Base-by-base conservation (phyloP, 2,113 vertebrate genomes). In the Upupa epops region DNA sequence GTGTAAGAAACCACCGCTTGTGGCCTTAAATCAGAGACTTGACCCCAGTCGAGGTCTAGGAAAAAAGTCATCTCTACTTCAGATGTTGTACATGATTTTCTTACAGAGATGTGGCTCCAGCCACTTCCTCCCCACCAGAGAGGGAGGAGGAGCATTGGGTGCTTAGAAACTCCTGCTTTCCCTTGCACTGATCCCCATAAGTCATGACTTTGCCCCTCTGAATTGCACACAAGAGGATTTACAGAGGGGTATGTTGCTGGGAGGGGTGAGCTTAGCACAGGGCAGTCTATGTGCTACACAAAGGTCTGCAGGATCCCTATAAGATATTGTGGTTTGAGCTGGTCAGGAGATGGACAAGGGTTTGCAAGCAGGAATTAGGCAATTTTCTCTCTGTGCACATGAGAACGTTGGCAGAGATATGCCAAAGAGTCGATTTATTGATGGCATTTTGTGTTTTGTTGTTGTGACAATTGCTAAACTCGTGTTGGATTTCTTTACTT, bases 1-100 rank as follows among this genome's bases (percentile, higher is more conserved):
- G 18, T 16, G 73, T 69, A 69, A 14, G 8, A 12, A 49, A 24
- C 21, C 25, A 17, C 13, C 2, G 0, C 6, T 11, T 0, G 2
- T 4, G 32, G 14, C 16, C 32, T 69, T 54, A 40, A 80, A 46
- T 69, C 20, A 32, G 49, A 21, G 36, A 28, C 21, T 25, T 61
- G 32, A 37, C 37, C 29, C 8, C 37, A 46, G 22, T 51, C 24
- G 31, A 8, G 29, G 29, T 58, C 28, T 32, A 34, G 21, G 20
- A 64, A 48, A 36, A 45, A 72, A 72, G 73, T 56, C 8, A n/a
- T 9, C 10, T 59, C 40, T 37, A 46, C 11, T 42, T 0, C 0
- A 3, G 54, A 66, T 63, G 69, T 28, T 0, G 8, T 77, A 28
- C 1, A 5, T 64, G 66, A 52, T 59, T 45, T 58, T 32, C 51